These are phyloP conservation scores for Kuschelorhynchus macadamiae DNA, from an alignment of 2,888 invertebrate species.

Conservation along the genomic window DNA sequence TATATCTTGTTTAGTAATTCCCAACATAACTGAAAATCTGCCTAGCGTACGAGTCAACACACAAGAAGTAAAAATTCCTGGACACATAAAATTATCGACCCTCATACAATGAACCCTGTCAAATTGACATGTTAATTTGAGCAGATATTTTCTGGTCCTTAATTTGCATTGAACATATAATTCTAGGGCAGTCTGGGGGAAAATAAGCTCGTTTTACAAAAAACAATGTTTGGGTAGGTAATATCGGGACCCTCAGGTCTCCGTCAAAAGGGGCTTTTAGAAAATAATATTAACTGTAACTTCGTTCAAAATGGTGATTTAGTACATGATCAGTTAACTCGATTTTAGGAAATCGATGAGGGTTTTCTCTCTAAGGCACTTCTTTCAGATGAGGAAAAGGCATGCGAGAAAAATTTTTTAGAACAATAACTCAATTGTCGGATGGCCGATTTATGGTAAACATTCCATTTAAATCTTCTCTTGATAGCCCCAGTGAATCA, in stretches of 20 bases:
- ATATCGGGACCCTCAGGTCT: neutral
- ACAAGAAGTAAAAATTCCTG: constrained; percentile 10
- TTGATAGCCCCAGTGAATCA: constrained; percentile 20
- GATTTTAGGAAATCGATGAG: constrained; percentile 42
- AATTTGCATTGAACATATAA: constrained; percentile 18
- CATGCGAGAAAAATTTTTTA: constrained; percentile 20
- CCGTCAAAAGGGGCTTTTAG: neutral
- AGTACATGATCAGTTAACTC: constrained; percentile 23
- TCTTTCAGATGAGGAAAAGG: neutral
- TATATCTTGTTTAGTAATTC: constrained; percentile 11
- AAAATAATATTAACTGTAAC: constrained; percentile 8
- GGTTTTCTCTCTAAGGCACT: constrained; percentile 2
- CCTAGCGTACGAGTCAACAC: constrained; percentile 2
- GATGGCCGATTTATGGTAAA: constrained; percentile 19
- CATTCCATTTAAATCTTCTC: constrained; percentile 1
- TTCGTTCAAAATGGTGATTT: constrained; percentile 14
- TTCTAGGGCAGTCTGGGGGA: neutral
- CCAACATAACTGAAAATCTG: constrained; percentile 16
- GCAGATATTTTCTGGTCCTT: constrained; percentile 10
- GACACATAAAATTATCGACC: constrained; percentile 5
- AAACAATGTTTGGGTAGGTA: too few species aligned
- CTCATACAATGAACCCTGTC: neutral
- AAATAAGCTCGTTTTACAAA: too few species aligned
- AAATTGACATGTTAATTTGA: constrained; percentile 18
- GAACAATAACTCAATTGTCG: neutral